phyloP scores from a whole-genome alignment of 1,140 invertebrate genomes.

The Diorhabda carinulata region DNA sequence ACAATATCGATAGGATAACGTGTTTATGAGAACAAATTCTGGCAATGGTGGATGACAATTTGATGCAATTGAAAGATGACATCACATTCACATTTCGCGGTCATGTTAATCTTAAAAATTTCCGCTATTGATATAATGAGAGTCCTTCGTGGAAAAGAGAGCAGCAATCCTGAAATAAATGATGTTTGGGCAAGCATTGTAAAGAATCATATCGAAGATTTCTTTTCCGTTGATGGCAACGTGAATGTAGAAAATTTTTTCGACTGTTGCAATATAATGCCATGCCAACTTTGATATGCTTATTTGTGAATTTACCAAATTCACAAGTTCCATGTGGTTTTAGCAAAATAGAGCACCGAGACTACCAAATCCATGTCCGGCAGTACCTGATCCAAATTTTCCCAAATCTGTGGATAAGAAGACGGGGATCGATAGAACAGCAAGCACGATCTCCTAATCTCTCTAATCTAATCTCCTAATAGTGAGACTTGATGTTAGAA shows the following conservation, averaged over 20 bases:
- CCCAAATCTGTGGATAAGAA: constrained; percentile 4
- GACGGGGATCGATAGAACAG: background rate
- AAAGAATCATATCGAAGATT: background rate
- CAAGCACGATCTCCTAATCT: background rate
- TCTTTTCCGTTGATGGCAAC: background rate
- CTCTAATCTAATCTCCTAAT: no score
- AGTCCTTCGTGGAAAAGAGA: background rate
- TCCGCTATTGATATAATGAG: background rate
- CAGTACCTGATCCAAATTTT: constrained; percentile 4
- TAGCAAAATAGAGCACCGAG: background rate
- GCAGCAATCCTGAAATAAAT: background rate
- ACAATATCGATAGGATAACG: constrained; percentile 11
- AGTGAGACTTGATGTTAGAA: no score
- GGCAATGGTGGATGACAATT: constrained; percentile 13
- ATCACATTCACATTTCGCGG: constrained; percentile 5
- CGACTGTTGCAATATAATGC: no score
- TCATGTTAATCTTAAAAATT: background rate
- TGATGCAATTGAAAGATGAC: constrained; percentile 15
- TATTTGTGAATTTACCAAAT: background rate
- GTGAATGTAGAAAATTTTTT: background rate
- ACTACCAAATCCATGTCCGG: constrained; percentile 4
- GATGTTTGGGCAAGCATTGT: background rate
- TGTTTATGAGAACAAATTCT: constrained; percentile 19
- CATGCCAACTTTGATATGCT: background rate
- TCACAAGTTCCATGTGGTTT: background rate